A percentile compares a stretch with the other conserved stretches of the same genome.
Evolutionary conservation across 2,113 vertebrate species (phyloP).

Genomic region (Misgurnus anguillicaudatus): DNA sequence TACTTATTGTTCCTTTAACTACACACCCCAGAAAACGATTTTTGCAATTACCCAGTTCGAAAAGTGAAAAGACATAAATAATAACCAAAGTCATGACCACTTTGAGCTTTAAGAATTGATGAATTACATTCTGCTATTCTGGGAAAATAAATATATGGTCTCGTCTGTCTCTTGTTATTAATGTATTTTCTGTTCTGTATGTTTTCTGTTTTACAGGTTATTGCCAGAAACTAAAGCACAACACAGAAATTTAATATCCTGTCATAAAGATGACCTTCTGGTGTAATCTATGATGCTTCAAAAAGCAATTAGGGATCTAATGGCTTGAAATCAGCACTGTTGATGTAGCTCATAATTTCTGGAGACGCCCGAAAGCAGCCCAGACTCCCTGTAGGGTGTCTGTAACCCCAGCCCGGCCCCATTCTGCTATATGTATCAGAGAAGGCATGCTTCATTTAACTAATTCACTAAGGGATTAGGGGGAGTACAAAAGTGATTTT

Average conservation of each 20-base stretch:
- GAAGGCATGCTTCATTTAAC: slow-evolving; percentile 42
- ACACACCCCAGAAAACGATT: too few species aligned
- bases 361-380: slow-evolving; percentile 19
- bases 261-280: slow-evolving; percentile 11
- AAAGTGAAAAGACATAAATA: too few species aligned
- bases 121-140: too few species aligned
- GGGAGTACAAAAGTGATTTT: slow-evolving; percentile 50
- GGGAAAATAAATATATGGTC: too few species aligned
- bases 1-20: too few species aligned
- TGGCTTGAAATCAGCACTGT: not conserved
- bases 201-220: not conserved
- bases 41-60: too few species aligned
- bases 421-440: slow-evolving; percentile 27
- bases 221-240: slow-evolving; percentile 13
- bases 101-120: too few species aligned
- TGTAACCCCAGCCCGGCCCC: not conserved
- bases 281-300: not conserved
- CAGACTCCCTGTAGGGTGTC: slow-evolving; percentile 43
- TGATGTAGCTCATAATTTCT: not conserved
- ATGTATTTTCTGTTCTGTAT: too few species aligned
- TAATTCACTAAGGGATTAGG: slow-evolving; percentile 52
- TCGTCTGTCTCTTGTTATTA: too few species aligned
- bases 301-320: slow-evolving; percentile 8
- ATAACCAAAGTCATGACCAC: too few species aligned
- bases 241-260: slow-evolving; percentile 38